Conservation (phyloP, 2,113 vertebrate species). For the Passer domesticus region DNA sequence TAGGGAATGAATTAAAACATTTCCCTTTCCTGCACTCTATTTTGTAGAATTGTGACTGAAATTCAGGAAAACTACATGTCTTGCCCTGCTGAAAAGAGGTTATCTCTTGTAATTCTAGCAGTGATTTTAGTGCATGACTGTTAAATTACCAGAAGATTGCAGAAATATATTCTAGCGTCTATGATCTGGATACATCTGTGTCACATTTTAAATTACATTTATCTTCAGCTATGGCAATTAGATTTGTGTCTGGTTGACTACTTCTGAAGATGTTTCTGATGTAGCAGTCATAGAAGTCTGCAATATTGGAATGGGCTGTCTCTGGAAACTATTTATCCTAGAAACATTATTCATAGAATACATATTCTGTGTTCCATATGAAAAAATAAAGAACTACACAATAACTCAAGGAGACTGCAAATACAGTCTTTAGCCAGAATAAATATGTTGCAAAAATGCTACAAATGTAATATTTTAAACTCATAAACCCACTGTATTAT, state of each 20-base stretch:
- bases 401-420: background rate
- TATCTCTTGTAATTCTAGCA: background rate
- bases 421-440: background rate
- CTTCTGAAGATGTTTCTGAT: conserved; percentile 33
- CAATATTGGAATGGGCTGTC: background rate
- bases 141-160: background rate
- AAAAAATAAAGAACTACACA: background rate
- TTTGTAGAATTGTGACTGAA: background rate
- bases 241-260: conserved; percentile 1
- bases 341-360: background rate
- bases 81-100: background rate
- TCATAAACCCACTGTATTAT: background rate
- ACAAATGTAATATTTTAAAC: background rate
- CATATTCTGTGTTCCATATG: background rate
- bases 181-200: background rate
- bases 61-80: background rate
- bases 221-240: conserved; percentile 34
- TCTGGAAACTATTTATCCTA: conserved; percentile 11
- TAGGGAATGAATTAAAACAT: background rate
- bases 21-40: background rate
- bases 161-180: background rate
- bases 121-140: background rate
- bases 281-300: background rate
- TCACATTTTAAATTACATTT: conserved; percentile 41
- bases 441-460: background rate